Conservation (phyloP, 2,888 invertebrate genomes). For the Melitaea athalia region DNA sequence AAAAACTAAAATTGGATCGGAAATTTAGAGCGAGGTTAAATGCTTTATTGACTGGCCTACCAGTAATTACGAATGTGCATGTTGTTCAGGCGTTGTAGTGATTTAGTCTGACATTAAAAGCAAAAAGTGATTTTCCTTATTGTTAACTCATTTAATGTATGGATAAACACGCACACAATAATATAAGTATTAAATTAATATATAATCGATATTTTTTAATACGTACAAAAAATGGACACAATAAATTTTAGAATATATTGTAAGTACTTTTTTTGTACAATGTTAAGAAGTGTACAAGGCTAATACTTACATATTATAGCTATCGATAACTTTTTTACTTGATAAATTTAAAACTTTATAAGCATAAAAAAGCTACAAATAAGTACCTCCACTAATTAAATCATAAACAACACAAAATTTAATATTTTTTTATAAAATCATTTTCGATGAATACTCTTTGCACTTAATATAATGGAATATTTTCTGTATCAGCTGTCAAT, state of each 20-base stretch:
- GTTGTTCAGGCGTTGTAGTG: slow-evolving; percentile 46
- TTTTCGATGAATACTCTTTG: background rate
- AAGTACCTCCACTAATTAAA: background rate
- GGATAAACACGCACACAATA: slow-evolving; percentile 12
- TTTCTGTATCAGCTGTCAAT: background rate
- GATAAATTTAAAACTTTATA: background rate
- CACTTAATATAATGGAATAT: background rate
- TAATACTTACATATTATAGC: background rate
- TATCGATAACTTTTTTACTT: background rate
- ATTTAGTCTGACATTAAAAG: slow-evolving; percentile 38
- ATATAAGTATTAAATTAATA: slow-evolving; percentile 7
- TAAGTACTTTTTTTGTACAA: background rate
- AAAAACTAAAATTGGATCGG: no score
- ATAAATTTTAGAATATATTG: background rate
- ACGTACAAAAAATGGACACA: background rate
- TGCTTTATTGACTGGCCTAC: no score
- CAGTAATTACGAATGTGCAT: slow-evolving; percentile 63
- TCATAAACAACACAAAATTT: background rate
- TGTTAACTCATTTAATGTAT: slow-evolving; percentile 23
- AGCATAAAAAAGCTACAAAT: background rate
- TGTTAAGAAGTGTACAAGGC: background rate
- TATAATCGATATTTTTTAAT: slow-evolving; percentile 7
- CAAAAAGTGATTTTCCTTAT: slow-evolving; percentile 32
- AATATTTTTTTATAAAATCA: background rate
- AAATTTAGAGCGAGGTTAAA: no score